Percentiles rank a stretch among this genome's conserved stretches.
These are phyloP conservation scores for Diprion similis DNA, from an alignment of 1,140 invertebrate genomes.

Conservation along the genomic window DNA sequence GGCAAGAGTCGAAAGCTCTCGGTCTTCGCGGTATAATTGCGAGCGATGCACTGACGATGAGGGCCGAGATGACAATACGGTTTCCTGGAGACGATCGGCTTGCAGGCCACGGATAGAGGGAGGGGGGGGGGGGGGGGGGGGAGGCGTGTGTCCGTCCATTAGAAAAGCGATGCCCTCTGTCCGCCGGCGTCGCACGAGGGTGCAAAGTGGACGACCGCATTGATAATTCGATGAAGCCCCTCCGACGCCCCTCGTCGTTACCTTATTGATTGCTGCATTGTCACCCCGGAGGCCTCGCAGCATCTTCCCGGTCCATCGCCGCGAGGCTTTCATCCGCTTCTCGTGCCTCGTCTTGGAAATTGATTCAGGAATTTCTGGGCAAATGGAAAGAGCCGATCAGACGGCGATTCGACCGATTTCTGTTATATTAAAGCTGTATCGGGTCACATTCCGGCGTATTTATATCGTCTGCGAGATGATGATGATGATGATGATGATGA, in stretches of 20 bases:
- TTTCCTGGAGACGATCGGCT: constrained; percentile 32
- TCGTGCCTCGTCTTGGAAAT: not conserved
- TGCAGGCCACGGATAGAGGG: constrained; percentile 28
- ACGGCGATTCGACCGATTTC: constrained; percentile 18
- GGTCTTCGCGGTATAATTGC: not conserved
- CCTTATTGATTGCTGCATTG: constrained; percentile 64
- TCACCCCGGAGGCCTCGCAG: constrained; percentile 41
- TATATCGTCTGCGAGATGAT: too few relatives aligned
- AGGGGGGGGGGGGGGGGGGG: not conserved
- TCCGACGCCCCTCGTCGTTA: constrained; percentile 53
- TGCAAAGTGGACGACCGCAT: constrained; percentile 48
- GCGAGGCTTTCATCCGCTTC: constrained; percentile 43
- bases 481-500: too few relatives aligned
- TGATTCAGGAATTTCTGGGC: too few relatives aligned
- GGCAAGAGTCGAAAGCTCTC: not conserved
- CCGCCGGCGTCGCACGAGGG: constrained; percentile 16
- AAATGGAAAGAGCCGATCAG: not conserved
- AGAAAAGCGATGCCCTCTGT: constrained; percentile 41
- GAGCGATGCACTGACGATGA: not conserved
- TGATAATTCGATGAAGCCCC: constrained; percentile 61
- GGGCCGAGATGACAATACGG: constrained; percentile 1
- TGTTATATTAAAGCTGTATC: not conserved
- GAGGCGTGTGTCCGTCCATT: constrained; percentile 29
- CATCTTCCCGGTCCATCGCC: constrained; percentile 30
- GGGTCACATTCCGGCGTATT: too few relatives aligned